A percentile compares a stretch with the other conserved stretches of the same genome.
Conservation (phyloP, 37 sponge, comb jelly and placozoan genomes). For the Axinella damicornis region DNA sequence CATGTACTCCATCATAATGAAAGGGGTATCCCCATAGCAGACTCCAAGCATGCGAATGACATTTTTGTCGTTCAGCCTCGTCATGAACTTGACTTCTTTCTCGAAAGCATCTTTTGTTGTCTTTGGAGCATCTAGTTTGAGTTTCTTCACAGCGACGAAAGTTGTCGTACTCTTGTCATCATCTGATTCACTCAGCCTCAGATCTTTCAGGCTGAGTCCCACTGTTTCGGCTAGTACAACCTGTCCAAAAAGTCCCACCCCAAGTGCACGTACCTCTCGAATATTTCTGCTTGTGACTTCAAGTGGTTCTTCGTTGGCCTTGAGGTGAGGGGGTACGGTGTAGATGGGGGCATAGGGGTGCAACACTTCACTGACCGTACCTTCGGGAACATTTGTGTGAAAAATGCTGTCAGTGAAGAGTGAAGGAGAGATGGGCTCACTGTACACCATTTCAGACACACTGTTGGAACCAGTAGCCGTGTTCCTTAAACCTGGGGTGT, state of each 20-base stretch:
- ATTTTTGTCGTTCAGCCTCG: conserved; percentile 53
- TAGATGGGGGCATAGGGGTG: conserved; percentile 22
- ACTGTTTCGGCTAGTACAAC: conserved; percentile 33
- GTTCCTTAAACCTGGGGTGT: background rate
- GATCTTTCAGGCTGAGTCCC: conserved; percentile 42
- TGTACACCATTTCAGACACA: background rate
- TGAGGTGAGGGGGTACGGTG: background rate
- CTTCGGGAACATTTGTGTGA: background rate
- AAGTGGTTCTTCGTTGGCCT: background rate
- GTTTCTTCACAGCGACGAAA: conserved; percentile 58
- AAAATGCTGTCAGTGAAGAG: background rate
- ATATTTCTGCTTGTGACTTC: conserved; percentile 26
- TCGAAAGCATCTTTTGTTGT: conserved; percentile 36
- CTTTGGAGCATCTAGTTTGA: conserved; percentile 12
- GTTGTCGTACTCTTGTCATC: background rate
- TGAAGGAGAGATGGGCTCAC: background rate
- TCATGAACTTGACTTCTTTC: conserved; percentile 76
- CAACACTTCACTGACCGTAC: background rate
- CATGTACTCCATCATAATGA: conserved; percentile 85
- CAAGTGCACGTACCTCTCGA: conserved; percentile 26
- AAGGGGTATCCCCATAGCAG: conserved; percentile 39
- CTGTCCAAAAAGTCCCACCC: conserved; percentile 51
- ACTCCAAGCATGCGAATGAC: conserved; percentile 59
- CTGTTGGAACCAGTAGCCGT: background rate
- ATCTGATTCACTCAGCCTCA: background rate